phyloP scores from a whole-genome alignment of 2,797 vertebrate species.

The Darevskia mixta region DNA sequence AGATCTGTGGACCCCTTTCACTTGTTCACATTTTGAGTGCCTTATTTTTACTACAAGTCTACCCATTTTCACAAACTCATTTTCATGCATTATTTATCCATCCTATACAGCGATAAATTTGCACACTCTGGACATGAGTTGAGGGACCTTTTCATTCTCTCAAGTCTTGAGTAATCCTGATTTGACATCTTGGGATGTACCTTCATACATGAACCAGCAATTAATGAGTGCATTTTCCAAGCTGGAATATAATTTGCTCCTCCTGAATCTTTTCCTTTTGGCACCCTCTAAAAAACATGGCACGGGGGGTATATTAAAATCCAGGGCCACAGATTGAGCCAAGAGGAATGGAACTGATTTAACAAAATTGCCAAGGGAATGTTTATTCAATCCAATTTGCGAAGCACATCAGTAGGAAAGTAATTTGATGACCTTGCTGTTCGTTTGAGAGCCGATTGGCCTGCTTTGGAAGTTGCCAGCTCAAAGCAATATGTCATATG shows the following conservation, averaged over 20 bases:
- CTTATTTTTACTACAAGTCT: background rate
- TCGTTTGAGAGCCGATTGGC: background rate
- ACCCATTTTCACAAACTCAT: background rate
- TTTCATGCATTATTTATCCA: background rate
- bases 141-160: too few relatives aligned
- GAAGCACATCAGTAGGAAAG: slow-evolving; percentile 11
- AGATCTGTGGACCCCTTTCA: background rate
- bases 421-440: slow-evolving; percentile 3
- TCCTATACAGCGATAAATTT: background rate
- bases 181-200: background rate
- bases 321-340: background rate
- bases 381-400: slow-evolving; percentile 11
- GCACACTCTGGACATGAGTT: background rate
- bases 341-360: background rate
- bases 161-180: background rate
- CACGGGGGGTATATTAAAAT: background rate
- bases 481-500: background rate
- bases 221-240: background rate
- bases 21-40: background rate
- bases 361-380: slow-evolving; percentile 17
- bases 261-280: background rate
- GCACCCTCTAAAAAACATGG: too few relatives aligned
- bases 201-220: background rate
- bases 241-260: too few relatives aligned
- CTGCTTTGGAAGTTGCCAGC: slow-evolving; percentile 5